Percentiles rank a stretch among this genome's conserved stretches.
phyloP scores from a whole-genome alignment of 23 tunicate genomes.

The Halocynthia roretzi region DNA sequence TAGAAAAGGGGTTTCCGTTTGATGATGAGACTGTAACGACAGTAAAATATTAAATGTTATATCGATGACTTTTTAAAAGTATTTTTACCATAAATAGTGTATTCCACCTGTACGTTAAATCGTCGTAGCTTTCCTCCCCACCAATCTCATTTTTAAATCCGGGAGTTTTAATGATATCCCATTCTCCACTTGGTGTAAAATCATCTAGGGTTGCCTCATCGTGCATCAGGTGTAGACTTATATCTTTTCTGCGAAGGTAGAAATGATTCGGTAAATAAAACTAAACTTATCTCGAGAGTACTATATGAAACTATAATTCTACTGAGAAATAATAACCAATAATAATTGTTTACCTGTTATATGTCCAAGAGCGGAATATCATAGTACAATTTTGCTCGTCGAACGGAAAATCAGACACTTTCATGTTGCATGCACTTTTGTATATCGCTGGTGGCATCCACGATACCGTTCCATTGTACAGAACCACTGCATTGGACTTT shows the following conservation, averaged over 20 bases:
- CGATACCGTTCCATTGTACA: constrained; percentile 60
- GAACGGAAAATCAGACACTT: constrained; percentile 89
- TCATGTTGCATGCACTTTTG: constrained; percentile 80
- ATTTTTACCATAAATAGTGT: not conserved
- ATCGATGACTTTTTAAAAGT: not conserved
- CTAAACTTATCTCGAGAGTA: not conserved
- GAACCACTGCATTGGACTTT: constrained; percentile 81
- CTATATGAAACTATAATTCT: not conserved
- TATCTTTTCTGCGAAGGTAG: constrained; percentile 20
- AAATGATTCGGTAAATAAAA: not conserved
- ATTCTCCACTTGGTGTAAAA: constrained; percentile 92
- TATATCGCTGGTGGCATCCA: constrained; percentile 99
- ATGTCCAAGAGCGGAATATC: constrained; percentile 94
- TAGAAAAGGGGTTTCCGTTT: constrained; percentile 96
- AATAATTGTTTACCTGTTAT: constrained; percentile 37
- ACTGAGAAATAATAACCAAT: not conserved
- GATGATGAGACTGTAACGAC: constrained; percentile 57
- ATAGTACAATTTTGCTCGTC: constrained; percentile 90
- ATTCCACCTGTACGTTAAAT: constrained; percentile 51
- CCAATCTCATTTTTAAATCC: constrained; percentile 29
- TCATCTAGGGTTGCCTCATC: constrained; percentile 64
- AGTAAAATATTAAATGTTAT: not conserved
- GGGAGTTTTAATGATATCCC: constrained; percentile 75
- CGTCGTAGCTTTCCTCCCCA: constrained; percentile 31
- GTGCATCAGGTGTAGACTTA: constrained; percentile 34